Percentiles rank a stretch among this genome's conserved stretches.
Evolutionary conservation across 2,113 vertebrate genomes (phyloP).

Genomic region (Monopterus albus): DNA sequence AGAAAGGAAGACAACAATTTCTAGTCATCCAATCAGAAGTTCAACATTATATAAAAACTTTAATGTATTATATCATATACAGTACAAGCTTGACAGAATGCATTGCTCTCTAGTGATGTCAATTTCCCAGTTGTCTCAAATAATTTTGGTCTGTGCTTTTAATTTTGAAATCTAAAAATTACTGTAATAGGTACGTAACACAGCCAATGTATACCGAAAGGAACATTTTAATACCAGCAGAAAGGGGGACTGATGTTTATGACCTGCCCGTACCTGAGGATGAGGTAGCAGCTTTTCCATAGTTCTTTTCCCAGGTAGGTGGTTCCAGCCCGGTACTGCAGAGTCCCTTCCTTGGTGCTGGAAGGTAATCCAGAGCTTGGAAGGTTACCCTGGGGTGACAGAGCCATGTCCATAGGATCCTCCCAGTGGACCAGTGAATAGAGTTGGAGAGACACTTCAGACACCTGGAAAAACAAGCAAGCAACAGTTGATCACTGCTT

Average conservation of each 20-base stretch:
- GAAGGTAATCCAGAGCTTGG: constrained; percentile 48
- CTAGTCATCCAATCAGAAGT: neutral
- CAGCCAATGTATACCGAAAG: neutral
- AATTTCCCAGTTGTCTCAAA: too few species aligned
- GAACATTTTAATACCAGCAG: neutral
- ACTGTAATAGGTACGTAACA: too few species aligned
- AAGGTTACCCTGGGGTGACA: constrained; percentile 73
- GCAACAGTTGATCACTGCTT: neutral
- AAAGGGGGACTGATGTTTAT: too few species aligned
- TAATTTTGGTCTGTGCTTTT: too few species aligned
- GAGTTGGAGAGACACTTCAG: constrained; percentile 85
- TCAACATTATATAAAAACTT: neutral
- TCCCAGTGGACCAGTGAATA: constrained; percentile 98
- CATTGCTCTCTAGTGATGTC: neutral
- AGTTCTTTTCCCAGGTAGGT: constrained; percentile 95
- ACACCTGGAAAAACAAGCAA: constrained; percentile 77
- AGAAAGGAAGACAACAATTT: constrained; percentile 3
- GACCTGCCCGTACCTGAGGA: constrained; percentile 88
- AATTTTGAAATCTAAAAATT: too few species aligned
- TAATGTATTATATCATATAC: too few species aligned
- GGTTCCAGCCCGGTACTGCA: constrained; percentile 89
- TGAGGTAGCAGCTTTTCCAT: constrained; percentile 95
- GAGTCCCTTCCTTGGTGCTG: constrained; percentile 88
- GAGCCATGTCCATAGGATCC: constrained; percentile 88
- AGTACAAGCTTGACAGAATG: neutral